Base-by-base conservation (phyloP, 2,113 vertebrate genomes). In the Corvus cornix region DNA sequence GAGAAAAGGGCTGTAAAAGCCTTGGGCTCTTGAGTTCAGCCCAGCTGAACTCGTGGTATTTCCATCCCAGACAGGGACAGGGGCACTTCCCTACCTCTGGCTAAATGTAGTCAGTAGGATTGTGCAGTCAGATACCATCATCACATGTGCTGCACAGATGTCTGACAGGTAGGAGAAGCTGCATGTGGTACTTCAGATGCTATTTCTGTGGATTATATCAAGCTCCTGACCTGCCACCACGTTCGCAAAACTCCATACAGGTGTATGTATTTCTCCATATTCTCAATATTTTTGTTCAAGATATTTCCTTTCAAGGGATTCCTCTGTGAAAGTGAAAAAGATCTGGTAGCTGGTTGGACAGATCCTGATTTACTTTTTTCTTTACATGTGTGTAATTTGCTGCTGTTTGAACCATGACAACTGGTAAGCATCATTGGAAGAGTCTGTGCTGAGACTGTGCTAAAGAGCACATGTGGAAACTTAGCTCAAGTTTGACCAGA, bases 131-230 rank as follows among this genome's bases (percentile, higher is more conserved):
- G 43, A 10, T 19, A 0, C 8, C 51, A 7, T 11, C 9, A 0
- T 3, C 35, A 24, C 52, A 24, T 0, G 0, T 58, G 43, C 74
- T 30, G 16, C 35, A 16, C 31, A 31, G 58, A 3, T 44, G 48
- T 15, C 44, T 44, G 41, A 23, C 33, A 49, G 70, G 58, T 3
- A 30, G 52, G 26, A 33, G 24, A 59, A n/a, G 37, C 58, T 41
- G 52, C 3, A 1, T 2, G 13, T 1, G 6, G 8, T 24, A 10
- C 41, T 73, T 56, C 27, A 39, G 30, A 0, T 13, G 9, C 41
- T 26, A 5, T 69, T 75, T 82, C 39, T 70, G 4, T n/a, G 56
- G 52, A 8, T 60, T 68, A 2, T 12, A 8, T 6, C 41, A 69
- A 67, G 8, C 21, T 67, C 72, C 66, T 80, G 6, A 37, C 33